These are phyloP conservation scores for Anniella stebbinsi DNA, from an alignment of 2,797 vertebrate species.

Conservation along the genomic window DNA sequence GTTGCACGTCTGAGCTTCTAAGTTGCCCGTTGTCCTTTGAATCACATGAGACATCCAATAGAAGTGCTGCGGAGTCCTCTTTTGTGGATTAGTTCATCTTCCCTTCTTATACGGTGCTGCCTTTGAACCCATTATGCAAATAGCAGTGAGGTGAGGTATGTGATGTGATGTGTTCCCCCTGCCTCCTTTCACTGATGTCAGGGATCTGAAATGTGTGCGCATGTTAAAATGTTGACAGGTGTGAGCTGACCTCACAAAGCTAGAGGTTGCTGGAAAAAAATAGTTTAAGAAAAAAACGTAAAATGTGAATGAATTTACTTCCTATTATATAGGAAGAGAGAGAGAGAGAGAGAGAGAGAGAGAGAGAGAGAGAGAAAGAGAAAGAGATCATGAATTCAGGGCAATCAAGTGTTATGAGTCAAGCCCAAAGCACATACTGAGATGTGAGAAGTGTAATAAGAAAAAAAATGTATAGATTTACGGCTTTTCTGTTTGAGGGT, in stretches of 20 bases:
- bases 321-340: slow-evolving; percentile 11
- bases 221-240: slow-evolving; percentile 46
- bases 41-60: slow-evolving; percentile 35
- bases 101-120: slow-evolving; percentile 73
- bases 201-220: slow-evolving; percentile 49
- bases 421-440: slow-evolving; percentile 30
- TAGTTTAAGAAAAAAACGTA: slow-evolving; percentile 20
- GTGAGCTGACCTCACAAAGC: slow-evolving; percentile 19
- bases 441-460: slow-evolving; percentile 35
- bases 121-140: slow-evolving; percentile 72
- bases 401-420: slow-evolving; percentile 31
- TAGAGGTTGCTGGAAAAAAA: slow-evolving; percentile 10
- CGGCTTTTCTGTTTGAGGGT: background rate
- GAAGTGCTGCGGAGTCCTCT: slow-evolving; percentile 57
- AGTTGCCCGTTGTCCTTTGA: slow-evolving; percentile 51
- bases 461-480: background rate
- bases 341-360: background rate
- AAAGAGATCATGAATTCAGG: background rate
- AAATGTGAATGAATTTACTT: slow-evolving; percentile 7
- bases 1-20: slow-evolving; percentile 54
- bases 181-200: slow-evolving; percentile 48
- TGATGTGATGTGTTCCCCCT: slow-evolving; percentile 32
- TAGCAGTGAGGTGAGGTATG: slow-evolving; percentile 67
- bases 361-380: background rate
- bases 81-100: slow-evolving; percentile 37